Evolutionary conservation across 2,888 invertebrate species (phyloP).

Genomic region (Euclidia mi): DNA sequence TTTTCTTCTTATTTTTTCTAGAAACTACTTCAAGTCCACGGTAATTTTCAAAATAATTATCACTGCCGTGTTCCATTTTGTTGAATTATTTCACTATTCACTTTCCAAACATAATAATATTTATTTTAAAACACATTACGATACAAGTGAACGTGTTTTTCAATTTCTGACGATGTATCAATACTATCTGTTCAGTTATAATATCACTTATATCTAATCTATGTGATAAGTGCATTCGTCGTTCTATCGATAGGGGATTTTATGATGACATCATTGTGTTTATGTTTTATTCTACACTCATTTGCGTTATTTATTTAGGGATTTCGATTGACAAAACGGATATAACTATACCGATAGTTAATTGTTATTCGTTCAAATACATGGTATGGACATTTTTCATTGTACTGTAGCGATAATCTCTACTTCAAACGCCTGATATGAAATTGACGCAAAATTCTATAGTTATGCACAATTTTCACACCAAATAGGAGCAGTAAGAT

Average conservation of each 20-base stretch:
- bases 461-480: too few relatives aligned
- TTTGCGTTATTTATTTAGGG: too few relatives aligned
- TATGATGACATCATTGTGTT: conserved; percentile 41
- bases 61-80: conserved; percentile 34
- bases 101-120: neutral
- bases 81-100: conserved; percentile 3
- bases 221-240: conserved; percentile 41
- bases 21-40: conserved; percentile 25
- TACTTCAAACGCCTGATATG: too few relatives aligned
- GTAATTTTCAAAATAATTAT: conserved; percentile 23
- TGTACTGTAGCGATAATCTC: too few relatives aligned
- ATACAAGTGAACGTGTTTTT: conserved; percentile 34
- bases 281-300: conserved; percentile 7
- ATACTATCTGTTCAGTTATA: conserved; percentile 31
- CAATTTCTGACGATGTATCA: conserved; percentile 34
- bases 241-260: conserved; percentile 27
- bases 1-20: conserved; percentile 45
- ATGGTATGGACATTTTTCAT: too few relatives aligned
- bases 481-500: too few relatives aligned
- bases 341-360: too few relatives aligned
- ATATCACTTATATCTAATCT: conserved; percentile 53
- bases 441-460: too few relatives aligned
- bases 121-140: conserved; percentile 14
- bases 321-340: too few relatives aligned
- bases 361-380: too few relatives aligned